Evolutionary conservation across 2,797 vertebrate species (phyloP), one percentile per base, ranked within the genome.

Genomic region (Leptodactylus fallax): DNA sequence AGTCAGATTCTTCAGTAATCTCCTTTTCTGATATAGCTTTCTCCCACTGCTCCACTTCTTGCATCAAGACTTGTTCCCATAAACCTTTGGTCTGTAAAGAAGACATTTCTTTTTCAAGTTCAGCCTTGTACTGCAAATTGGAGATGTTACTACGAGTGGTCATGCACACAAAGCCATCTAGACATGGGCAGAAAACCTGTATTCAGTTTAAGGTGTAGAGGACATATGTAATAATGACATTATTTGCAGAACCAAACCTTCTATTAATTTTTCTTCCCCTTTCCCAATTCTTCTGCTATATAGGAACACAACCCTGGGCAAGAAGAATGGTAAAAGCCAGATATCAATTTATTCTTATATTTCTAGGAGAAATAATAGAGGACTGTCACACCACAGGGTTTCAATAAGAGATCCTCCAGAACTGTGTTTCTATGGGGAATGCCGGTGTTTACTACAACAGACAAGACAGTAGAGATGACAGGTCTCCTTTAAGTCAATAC

Each of bases 81-180:
- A 93, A 91, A 6, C 95, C 93, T 9, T 93, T 93, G 23, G 19
- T 85, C 90, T 96, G 96, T 93, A 99, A 94, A 67, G 72, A 45
- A 83, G 83, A 90, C 91, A 97, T 90, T 45, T 90, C 83, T 0
- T 12, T 77, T 81, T 97, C 96, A 92, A 99, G 91, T 0, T 92
- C 90, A 0, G 77, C 90, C 92, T 97, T 97, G 94, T 96, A 99
- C 0, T 58, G 88, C 77, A 91, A 51, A 88, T 98, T 99, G 0
- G 95, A 94, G 0, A 0, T 7, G 85, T 97, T 96, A 82, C 90
- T 91, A 92, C 97, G 95, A 0, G 97, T 98, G 0, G 97, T 98
- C 95, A 99, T 94, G 92, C 98, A 98, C 81, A 97, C 61, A 60
- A 94, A 94, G n/a, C 98, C 98, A 7, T 97, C 98, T 98, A 90